Base-by-base conservation (phyloP, 2,797 vertebrate genomes). In the Catharus ustulatus region DNA sequence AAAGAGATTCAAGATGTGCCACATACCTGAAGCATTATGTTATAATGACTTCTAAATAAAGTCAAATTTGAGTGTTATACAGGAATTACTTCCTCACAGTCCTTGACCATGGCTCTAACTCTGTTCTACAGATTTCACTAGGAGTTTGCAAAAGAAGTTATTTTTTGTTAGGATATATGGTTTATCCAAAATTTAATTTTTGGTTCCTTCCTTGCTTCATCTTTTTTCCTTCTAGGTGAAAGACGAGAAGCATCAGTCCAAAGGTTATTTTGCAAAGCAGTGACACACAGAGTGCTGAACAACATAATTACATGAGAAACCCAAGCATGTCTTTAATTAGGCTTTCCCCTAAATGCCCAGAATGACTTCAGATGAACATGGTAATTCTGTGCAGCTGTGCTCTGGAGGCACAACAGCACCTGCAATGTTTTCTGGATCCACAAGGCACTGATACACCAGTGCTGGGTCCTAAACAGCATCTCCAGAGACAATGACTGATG, bases 231-330 rank as follows among this genome's bases (percentile, higher is more conserved):
- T 58, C 11, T 57, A 69, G 40, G 34, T 34, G 49, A 59, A 79
- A 79, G 74, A 71, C 20, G 46, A 55, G 46, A 46, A 1, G 0
- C 3, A 73, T 51, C 93, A 79, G 89, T 88, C 92, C 92, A 93
- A 76, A 54, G 78, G 72, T 29, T 78, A 88, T 40, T 96, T 94
- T 96, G 90, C 94, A 96, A 96, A 95, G 93, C 91, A 95, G 88
- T 88, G 93, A 85, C 66, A 97, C 90, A 89, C 24, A 95, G 61
- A 57, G 46, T 0, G 0, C 79, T 59, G 58, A 89, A 49, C 73
- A 94, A 93, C 87, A 94, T 94, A 93, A 97, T 96, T 94, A 92
- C 75, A 87, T 89, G 93, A 97, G 82, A 92, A 95, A 90, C 93
- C 64, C 94, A 93, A 94, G 87, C 57, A 38, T 20, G 18, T 92